Evolutionary conservation across 2,797 vertebrate species (phyloP), one percentile per base, ranked within the genome.

Genomic region (Anableps anableps): DNA sequence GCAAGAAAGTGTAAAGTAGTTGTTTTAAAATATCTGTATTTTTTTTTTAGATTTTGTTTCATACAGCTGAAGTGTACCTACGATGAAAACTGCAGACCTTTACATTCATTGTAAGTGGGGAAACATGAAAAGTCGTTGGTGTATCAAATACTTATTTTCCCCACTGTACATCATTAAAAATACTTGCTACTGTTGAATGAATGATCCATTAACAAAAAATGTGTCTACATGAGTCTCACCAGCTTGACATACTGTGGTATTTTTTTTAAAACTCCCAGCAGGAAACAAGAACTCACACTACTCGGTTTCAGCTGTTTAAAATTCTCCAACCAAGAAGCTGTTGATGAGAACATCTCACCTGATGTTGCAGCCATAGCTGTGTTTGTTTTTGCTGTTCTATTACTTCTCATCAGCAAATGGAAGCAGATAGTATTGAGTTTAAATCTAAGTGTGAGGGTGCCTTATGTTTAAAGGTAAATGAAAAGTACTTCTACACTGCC

Each of bases 401-500:
- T 58, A 29, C 55, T 58, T 58, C 14, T 70, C 48, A 53, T 26
- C 21, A 53, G 21, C 1, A 38, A 74, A 74, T 36, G 72, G 72
- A 53, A 53, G 23, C 72, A 50, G 19, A 77, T 75, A 36, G 84
- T 48, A 29, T 3, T 9, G 36, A 75, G 71, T 64, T 64, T 36
- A 43, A 77, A 50, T 64, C 43, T 31, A 7, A 60, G 66, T n/a
- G 66, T 70, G 23, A 70, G 66, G 5, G 23, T 45, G 38, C 38
- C 4, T 70, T 43, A n/a, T 45, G 66, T 43, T 45, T 70, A 45
- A 70, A 70, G 38, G 66, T 43, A 43, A 45, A 43, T n/a, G 38
- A 72, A 60, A 75, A 74, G 71, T 38, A 48, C 34, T 29, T 66
- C 55, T 77, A 77, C 31, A 75, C 64, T 51, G 80, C 45, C 84